Base-by-base conservation (phyloP, 2,888 invertebrate genomes). In the Dasypolia templi region DNA sequence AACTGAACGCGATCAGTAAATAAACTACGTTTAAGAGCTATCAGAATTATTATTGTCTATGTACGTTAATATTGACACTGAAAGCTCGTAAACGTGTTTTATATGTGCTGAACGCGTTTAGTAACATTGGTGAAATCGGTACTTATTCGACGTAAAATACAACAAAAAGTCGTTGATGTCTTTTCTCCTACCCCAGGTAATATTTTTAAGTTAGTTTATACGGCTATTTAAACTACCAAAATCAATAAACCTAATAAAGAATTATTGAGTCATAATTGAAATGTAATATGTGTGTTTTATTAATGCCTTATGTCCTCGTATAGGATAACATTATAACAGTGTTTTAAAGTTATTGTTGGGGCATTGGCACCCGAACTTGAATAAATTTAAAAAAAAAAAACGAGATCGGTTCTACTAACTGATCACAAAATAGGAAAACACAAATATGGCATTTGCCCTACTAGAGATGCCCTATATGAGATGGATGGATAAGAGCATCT, bases 201-300 rank as follows among this genome's bases (percentile, higher is more conserved):
- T 75, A 65, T 59, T 46, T 74, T n/a, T 29, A 32, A 44, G 6
- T 59, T 3, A 22, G 26, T 53, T 22, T 26, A 44, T 1, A 59
- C 7, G 19, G 39, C 29, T 39, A 22, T 51, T 70, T 62, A 62
- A 78, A 77, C 72, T 2, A 62, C 44, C 0, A 32, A 75, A 79
- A 58, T 56, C 61, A 58, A 79, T 74, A 69, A 26, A 65, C 17
- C n/a, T 32, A 46, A 56, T 69, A 74, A 75, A 66, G 46, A 79
- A 75, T 65, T 58, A 75, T 80, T 46, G 55, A 51, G n/a, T 39
- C 58, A 79, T 79, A n/a, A 53, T 79, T 75, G 65, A 79, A 68
- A 69, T 49, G 0, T 61, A 53, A 74, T 56, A 55, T 26, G 29
- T 62, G 11, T 42, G 19, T 19, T 22, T 65, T 61, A 79, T 73